These are phyloP conservation scores for Pectinophora gossypiella DNA, from an alignment of 1,140 invertebrate genomes.

Conservation along the genomic window DNA sequence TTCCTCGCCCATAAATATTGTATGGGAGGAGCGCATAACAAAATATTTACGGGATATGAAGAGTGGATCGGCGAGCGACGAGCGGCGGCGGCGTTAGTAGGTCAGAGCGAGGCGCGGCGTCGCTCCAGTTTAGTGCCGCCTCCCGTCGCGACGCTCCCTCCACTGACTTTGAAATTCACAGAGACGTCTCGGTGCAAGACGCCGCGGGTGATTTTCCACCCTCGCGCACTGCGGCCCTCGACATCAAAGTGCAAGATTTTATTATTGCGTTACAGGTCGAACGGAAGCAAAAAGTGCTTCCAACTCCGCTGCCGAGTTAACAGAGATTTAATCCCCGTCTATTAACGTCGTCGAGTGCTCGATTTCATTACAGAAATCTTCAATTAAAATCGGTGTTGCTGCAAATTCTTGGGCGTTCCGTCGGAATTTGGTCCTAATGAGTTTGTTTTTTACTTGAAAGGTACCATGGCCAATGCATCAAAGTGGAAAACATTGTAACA, in stretches of 20 bases:
- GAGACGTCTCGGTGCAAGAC: slow-evolving; percentile 23
- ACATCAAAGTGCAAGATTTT: slow-evolving; percentile 64
- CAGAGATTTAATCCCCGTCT: slow-evolving; percentile 38
- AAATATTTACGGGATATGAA: slow-evolving; percentile 46
- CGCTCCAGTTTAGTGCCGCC: slow-evolving; percentile 41
- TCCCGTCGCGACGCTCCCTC: slow-evolving; percentile 31
- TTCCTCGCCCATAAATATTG: slow-evolving; percentile 60
- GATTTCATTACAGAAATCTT: slow-evolving; percentile 17
- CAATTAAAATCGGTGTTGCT: slow-evolving; percentile 14
- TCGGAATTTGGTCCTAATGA: not conserved
- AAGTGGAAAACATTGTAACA: slow-evolving; percentile 30
- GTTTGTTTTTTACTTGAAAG: slow-evolving; percentile 13
- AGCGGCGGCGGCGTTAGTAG: slow-evolving; percentile 41
- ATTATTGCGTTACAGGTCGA: slow-evolving; percentile 45
- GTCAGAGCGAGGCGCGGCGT: slow-evolving; percentile 44
- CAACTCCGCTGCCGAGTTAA: slow-evolving; percentile 20
- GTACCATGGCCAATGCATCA: slow-evolving; percentile 18
- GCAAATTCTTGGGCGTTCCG: slow-evolving; percentile 20
- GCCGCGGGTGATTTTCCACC: slow-evolving; percentile 51
- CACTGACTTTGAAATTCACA: slow-evolving; percentile 31
- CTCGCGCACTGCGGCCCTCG: slow-evolving; percentile 31
- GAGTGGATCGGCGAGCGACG: slow-evolving; percentile 11
- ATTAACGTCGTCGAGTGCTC: slow-evolving; percentile 13
- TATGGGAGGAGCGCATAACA: slow-evolving; percentile 35
- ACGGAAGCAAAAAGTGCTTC: slow-evolving; percentile 40